phyloP scores from a whole-genome alignment of 2,113 vertebrate genomes.

The Furnarius figulus region DNA sequence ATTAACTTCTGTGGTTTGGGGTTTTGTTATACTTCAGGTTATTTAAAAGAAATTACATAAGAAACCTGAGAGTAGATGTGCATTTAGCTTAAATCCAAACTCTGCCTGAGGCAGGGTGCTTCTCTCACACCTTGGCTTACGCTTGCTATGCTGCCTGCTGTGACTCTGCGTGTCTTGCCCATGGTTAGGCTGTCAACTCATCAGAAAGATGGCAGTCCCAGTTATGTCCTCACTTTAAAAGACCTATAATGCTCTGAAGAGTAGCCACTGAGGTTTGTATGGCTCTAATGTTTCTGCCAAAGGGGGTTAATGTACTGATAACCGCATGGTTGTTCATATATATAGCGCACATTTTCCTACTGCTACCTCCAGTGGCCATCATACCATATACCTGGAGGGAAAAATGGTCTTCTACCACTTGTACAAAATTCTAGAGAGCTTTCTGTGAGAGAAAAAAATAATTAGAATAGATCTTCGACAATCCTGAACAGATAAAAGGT shows the following conservation, averaged over 20 bases:
- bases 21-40: background rate
- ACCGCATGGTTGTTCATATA: background rate
- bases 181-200: accelerated
- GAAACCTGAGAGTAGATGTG: background rate
- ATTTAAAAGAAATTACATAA: background rate
- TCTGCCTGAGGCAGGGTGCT: background rate
- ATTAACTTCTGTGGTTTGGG: background rate
- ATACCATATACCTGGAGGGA: background rate
- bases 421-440: background rate
- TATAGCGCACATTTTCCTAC: accelerated
- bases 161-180: accelerated
- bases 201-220: background rate
- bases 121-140: background rate
- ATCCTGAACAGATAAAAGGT: background rate
- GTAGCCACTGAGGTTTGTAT: background rate
- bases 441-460: background rate
- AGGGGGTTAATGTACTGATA: background rate
- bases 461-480: background rate
- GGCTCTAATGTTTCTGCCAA: background rate
- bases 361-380: accelerated
- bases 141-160: background rate
- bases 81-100: background rate
- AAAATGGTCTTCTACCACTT: background rate
- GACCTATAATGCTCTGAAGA: background rate
- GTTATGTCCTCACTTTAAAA: background rate